These are phyloP conservation scores for Drosophila limbata DNA, from an alignment of 2,888 invertebrate genomes.

Conservation along the genomic window DNA sequence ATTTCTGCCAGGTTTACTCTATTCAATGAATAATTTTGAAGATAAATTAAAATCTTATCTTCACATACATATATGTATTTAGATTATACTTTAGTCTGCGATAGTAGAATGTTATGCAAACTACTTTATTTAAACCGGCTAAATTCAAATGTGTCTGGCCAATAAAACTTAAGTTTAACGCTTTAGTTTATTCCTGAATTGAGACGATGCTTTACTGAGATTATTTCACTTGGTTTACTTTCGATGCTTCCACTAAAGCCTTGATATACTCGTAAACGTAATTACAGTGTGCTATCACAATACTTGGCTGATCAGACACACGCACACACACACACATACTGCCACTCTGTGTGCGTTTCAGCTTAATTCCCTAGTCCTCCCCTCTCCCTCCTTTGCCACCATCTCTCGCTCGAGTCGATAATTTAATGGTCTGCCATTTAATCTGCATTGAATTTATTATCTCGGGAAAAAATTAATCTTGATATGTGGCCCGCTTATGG, in stretches of 20 bases:
- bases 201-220: not conserved
- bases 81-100: not conserved
- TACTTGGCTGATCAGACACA: conserved; percentile 18
- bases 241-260: not conserved
- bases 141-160: not conserved
- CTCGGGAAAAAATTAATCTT: conserved; percentile 77
- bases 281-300: conserved; percentile 34
- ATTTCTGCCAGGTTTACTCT: not conserved
- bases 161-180: not conserved
- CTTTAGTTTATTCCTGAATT: not conserved
- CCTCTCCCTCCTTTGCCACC: not conserved
- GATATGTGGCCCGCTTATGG: conserved; percentile 78
- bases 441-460: conserved; percentile 81
- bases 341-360: not conserved
- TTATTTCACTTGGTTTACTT: conserved; percentile 18
- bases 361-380: conserved; percentile 11
- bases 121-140: not conserved
- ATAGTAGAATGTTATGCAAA: not conserved
- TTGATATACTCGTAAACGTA: conserved; percentile 25
- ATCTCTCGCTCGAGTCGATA: conserved; percentile 60
- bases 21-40: too few species aligned
- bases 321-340: conserved; percentile 6
- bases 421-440: conserved; percentile 80
- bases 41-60: too few species aligned
- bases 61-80: too few species aligned